These are phyloP conservation scores for Hololepta plana DNA, from an alignment of 2,888 invertebrate species.

Conservation along the genomic window DNA sequence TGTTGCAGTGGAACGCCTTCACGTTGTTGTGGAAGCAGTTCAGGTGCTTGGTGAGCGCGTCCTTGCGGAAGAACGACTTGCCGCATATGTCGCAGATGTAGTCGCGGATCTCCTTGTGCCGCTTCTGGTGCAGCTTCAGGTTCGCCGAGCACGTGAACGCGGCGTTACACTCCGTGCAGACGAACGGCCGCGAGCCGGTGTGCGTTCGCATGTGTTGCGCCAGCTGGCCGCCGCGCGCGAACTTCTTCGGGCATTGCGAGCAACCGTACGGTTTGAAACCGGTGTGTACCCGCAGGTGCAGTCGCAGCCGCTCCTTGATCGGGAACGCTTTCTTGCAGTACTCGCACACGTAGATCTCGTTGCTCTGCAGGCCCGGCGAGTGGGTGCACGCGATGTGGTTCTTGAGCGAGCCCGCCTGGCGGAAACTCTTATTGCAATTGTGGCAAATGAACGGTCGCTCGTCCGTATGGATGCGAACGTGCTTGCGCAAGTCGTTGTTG, in stretches of 20 bases:
- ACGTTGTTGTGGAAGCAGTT: slow-evolving; percentile 56
- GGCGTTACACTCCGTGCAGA: slow-evolving; percentile 51
- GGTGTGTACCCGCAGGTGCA: slow-evolving; percentile 57
- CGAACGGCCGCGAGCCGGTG: slow-evolving; percentile 50
- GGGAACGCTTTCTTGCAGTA: slow-evolving; percentile 62
- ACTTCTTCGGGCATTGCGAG: slow-evolving; percentile 40
- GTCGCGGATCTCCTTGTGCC: slow-evolving; percentile 57
- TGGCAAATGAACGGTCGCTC: slow-evolving; percentile 43
- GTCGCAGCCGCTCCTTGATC: slow-evolving; percentile 51
- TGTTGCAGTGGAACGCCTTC: slow-evolving; percentile 57
- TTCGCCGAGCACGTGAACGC: slow-evolving; percentile 49
- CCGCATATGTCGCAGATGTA: slow-evolving; percentile 67
- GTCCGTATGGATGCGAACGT: slow-evolving; percentile 45
- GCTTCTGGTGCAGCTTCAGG: slow-evolving; percentile 42
- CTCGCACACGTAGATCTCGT: slow-evolving; percentile 43
- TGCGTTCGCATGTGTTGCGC: slow-evolving; percentile 59
- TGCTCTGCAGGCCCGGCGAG: slow-evolving; percentile 23
- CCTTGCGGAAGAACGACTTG: slow-evolving; percentile 54
- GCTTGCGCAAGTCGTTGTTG: slow-evolving; percentile 47
- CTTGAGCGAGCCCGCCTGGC: slow-evolving; percentile 43
- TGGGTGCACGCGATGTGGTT: slow-evolving; percentile 43
- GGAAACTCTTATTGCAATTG: slow-evolving; percentile 42
- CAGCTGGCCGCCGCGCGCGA: slow-evolving; percentile 57
- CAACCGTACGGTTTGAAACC: slow-evolving; percentile 52
- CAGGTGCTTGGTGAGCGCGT: slow-evolving; percentile 58